Conservation (phyloP, 2,113 vertebrate genomes). For the Anthoscopus minutus region DNA sequence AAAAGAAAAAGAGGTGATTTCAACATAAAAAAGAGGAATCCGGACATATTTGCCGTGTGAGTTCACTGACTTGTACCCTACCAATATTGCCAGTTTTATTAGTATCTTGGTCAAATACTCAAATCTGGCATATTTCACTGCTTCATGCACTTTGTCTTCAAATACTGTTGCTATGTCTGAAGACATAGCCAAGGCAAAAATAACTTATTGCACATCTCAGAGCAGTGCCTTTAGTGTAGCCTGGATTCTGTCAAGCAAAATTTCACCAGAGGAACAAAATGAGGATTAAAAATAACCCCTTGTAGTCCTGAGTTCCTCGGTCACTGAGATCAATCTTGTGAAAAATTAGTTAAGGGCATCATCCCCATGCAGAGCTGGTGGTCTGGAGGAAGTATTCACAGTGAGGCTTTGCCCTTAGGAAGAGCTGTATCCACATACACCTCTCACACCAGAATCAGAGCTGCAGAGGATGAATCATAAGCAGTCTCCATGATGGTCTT, state of each 20-base stretch:
- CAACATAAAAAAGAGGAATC: conserved; percentile 14
- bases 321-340: neutral
- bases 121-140: neutral
- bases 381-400: neutral
- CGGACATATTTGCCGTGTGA: neutral
- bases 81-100: neutral
- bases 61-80: neutral
- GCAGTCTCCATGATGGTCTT: neutral
- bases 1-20: conserved; percentile 30
- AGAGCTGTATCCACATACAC: neutral
- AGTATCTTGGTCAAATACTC: neutral
- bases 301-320: neutral
- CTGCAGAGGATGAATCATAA: neutral
- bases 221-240: neutral
- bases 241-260: neutral
- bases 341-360: neutral
- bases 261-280: neutral
- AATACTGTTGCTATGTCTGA: neutral
- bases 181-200: neutral
- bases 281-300: neutral
- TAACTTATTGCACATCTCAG: neutral
- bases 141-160: neutral
- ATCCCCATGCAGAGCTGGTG: neutral
- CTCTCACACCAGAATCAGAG: neutral
- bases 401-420: neutral